phyloP scores from a whole-genome alignment of 35 echinoderm and acorn worm species.

The Nesometra sesokonis region DNA sequence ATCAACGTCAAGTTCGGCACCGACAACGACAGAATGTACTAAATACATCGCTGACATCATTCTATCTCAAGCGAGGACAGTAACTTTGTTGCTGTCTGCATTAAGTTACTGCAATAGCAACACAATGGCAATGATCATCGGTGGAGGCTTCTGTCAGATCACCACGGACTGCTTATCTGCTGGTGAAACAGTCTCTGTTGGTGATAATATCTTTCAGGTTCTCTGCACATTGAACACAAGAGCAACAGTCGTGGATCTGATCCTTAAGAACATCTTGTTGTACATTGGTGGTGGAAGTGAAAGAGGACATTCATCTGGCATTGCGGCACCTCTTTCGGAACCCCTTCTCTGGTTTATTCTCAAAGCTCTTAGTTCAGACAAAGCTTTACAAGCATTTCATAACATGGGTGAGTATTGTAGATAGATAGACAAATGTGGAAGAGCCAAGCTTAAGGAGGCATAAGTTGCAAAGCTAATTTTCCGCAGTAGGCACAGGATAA shows the following conservation, averaged over 20 bases:
- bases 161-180: slow-evolving; percentile 28
- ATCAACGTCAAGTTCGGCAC: neutral
- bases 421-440: too few relatives aligned
- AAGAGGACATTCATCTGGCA: neutral
- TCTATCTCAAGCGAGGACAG: slow-evolving; percentile 52
- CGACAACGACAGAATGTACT: neutral
- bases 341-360: slow-evolving; percentile 83
- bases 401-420: slow-evolving; percentile 62
- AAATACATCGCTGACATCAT: slow-evolving; percentile 46
- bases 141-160: slow-evolving; percentile 14
- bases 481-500: too few relatives aligned
- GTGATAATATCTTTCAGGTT: slow-evolving; percentile 82
- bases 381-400: slow-evolving; percentile 68
- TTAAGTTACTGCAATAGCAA: slow-evolving; percentile 67
- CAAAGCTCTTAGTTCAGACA: slow-evolving; percentile 29
- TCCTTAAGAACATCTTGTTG: slow-evolving; percentile 44
- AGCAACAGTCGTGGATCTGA: slow-evolving; percentile 57
- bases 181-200: slow-evolving; percentile 39
- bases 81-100: slow-evolving; percentile 50
- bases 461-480: too few relatives aligned
- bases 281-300: slow-evolving; percentile 34
- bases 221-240: slow-evolving; percentile 59
- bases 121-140: slow-evolving; percentile 59
- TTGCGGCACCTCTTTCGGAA: slow-evolving; percentile 50
- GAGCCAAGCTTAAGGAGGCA: too few relatives aligned